Conservation (phyloP, 2,797 vertebrate genomes). For the Lerista edwardsae region DNA sequence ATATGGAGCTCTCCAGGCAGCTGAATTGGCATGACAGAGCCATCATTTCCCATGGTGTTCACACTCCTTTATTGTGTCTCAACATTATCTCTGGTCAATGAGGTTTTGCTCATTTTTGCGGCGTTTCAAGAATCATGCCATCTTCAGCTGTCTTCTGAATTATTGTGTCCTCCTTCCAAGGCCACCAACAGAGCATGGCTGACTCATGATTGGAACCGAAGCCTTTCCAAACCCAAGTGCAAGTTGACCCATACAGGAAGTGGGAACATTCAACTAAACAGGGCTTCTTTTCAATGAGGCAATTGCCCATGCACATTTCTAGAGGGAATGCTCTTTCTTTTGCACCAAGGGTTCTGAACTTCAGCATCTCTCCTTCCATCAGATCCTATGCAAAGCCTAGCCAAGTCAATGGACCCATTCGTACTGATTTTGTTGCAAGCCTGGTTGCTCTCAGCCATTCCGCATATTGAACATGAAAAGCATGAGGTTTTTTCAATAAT, state of each 20-base stretch:
- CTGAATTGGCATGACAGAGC: not conserved
- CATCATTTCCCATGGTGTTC: not conserved
- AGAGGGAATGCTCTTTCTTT: not conserved
- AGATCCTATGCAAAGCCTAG: conserved; percentile 1
- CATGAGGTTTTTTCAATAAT: conserved; percentile 59
- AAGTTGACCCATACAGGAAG: not conserved
- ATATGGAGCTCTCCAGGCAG: not conserved
- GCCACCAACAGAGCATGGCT: not conserved
- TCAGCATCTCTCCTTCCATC: not conserved
- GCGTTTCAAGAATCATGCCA: not conserved
- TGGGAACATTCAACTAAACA: not conserved
- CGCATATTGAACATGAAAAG: conserved; percentile 54
- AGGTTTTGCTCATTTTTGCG: not conserved
- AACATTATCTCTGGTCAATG: not conserved
- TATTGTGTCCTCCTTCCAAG: not conserved
- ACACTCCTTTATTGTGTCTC: not conserved
- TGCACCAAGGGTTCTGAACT: conserved; percentile 3
- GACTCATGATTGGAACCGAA: not conserved
- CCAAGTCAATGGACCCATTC: not conserved
- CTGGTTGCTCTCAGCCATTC: conserved; percentile 50
- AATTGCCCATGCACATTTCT: conserved; percentile 21
- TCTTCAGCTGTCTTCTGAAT: not conserved
- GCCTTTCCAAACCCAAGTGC: not conserved
- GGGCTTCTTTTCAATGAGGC: not conserved
- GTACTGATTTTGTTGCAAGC: conserved; percentile 35